Evolutionary conservation across 2,888 invertebrate genomes (phyloP).

Genomic region (Sericinus montela): DNA sequence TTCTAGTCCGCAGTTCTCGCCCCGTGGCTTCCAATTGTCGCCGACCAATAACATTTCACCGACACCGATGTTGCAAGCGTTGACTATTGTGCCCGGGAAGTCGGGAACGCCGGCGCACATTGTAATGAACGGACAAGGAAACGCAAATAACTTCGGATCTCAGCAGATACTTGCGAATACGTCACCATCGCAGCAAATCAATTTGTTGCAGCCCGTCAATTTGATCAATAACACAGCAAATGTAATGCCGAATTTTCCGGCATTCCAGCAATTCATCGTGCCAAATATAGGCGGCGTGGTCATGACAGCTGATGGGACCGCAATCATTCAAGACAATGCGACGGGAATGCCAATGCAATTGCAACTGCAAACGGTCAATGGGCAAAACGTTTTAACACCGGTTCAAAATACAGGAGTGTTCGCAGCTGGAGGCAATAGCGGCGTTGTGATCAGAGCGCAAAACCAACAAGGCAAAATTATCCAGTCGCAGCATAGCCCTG

Average conservation of each 20-base stretch:
- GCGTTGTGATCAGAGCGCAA: slow-evolving; percentile 89
- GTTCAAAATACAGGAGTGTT: slow-evolving; percentile 83
- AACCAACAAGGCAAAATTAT: slow-evolving; percentile 85
- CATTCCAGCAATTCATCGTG: slow-evolving; percentile 90
- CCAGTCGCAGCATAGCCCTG: slow-evolving; percentile 83
- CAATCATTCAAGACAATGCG: slow-evolving; percentile 85
- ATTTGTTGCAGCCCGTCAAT: slow-evolving; percentile 90
- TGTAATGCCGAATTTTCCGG: slow-evolving; percentile 86
- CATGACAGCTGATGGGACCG: slow-evolving; percentile 89
- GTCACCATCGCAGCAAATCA: slow-evolving; percentile 81
- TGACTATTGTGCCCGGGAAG: slow-evolving; percentile 88
- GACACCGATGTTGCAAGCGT: slow-evolving; percentile 85
- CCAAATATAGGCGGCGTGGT: slow-evolving; percentile 91
- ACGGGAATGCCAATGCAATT: slow-evolving; percentile 84
- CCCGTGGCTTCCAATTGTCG: slow-evolving; percentile 87
- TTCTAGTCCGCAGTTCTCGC: slow-evolving; percentile 80
- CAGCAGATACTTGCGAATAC: slow-evolving; percentile 84
- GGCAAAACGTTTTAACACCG: slow-evolving; percentile 86
- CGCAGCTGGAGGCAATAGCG: slow-evolving; percentile 82
- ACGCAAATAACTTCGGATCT: slow-evolving; percentile 79
- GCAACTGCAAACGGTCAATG: slow-evolving; percentile 89
- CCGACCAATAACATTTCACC: slow-evolving; percentile 83
- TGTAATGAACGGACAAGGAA: slow-evolving; percentile 86
- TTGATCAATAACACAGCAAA: slow-evolving; percentile 84
- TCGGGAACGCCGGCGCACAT: slow-evolving; percentile 85